Evolutionary conservation across 2,113 vertebrate genomes (phyloP), one percentile per base, ranked within the genome.

Genomic region (Tonatia bakeri): DNA sequence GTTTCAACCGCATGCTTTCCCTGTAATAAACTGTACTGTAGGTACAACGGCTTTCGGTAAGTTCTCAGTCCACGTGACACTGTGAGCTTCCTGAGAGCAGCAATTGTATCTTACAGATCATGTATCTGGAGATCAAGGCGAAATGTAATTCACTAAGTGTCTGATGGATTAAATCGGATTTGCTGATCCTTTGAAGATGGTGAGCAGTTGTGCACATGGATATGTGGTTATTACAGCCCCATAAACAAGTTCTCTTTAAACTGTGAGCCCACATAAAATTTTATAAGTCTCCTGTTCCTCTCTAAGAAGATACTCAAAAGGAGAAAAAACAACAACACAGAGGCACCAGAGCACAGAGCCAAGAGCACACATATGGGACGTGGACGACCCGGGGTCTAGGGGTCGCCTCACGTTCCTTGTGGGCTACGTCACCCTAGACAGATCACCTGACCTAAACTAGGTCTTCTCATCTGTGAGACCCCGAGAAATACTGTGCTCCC

Each of bases 221-320:
- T 69, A 36, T 24, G n/a, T 28, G 24, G 47, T 38, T 77, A 82
- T 73, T 77, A 89, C 2, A 79, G 12, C 4, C 43, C 77, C 26
- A 56, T 75, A 91, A 95, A 93, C 91, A 89, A 73, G n/a, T 65
- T 75, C 52, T 76, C 65, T 88, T 91, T 85, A 84, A 85, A 80
- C 36, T 89, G 40, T 75, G 67, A 81, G 38, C 10, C 43, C 87
- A 83, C 47, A 88, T 89, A 85, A 86, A 95, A 70, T 17, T 82
- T 95, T 64, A 79, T 28, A 97, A 67, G 65, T 59, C 93, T 79
- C 43, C 36, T 36, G 19, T 24, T 85, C 79, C 94, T 97, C 43
- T 26, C 40, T 85, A 75, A 67, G 72, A 94, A 93, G 67, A 83
- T 4, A 52, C 38, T 13, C 47, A 69, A 89, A 69, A 73, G 65